Conservation (phyloP, 2,113 vertebrate species). For the Phasianus colchicus region DNA sequence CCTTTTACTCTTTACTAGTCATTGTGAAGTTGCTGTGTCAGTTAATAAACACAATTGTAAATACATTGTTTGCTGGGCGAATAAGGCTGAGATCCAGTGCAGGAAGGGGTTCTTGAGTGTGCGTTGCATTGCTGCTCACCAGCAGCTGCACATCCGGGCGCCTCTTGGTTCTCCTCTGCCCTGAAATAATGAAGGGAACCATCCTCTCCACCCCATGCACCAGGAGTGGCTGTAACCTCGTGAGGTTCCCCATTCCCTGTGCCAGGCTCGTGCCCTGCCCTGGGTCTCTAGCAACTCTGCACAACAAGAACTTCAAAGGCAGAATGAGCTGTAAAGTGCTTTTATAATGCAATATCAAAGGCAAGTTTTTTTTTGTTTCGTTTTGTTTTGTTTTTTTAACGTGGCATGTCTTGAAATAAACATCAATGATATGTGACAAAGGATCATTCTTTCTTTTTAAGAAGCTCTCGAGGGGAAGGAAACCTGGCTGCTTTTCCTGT, state of each 20-base stretch:
- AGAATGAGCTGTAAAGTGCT: slow-evolving; percentile 79
- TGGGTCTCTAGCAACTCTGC: slow-evolving; percentile 72
- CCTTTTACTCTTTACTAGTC: slow-evolving; percentile 80
- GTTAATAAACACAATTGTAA: slow-evolving; percentile 81
- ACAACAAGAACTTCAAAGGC: slow-evolving; percentile 65
- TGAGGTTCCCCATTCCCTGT: slow-evolving; percentile 47
- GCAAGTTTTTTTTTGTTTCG: slow-evolving; percentile 37
- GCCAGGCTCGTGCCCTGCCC: slow-evolving; percentile 37
- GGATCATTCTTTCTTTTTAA: slow-evolving; percentile 75
- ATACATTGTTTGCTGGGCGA: slow-evolving; percentile 81
- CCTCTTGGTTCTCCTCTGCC: slow-evolving; percentile 48
- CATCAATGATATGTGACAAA: slow-evolving; percentile 77
- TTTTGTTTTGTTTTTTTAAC: slow-evolving; percentile 45
- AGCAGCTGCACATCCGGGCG: slow-evolving; percentile 56
- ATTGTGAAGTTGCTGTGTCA: slow-evolving; percentile 83
- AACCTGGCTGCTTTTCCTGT: slow-evolving; percentile 63
- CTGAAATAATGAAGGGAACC: slow-evolving; percentile 25
- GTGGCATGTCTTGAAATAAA: slow-evolving; percentile 85
- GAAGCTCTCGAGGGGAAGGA: slow-evolving; percentile 40
- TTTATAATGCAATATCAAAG: slow-evolving; percentile 82
- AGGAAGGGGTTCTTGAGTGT: slow-evolving; percentile 63
- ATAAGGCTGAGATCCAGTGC: slow-evolving; percentile 64
- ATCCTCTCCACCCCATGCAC: slow-evolving; percentile 50
- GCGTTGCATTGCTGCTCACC: slow-evolving; percentile 37
- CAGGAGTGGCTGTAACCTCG: slow-evolving; percentile 39